Percentiles rank a stretch among this genome's conserved stretches.
Evolutionary conservation across 2,797 vertebrate genomes (phyloP).

Genomic region (Denticeps clupeoides): DNA sequence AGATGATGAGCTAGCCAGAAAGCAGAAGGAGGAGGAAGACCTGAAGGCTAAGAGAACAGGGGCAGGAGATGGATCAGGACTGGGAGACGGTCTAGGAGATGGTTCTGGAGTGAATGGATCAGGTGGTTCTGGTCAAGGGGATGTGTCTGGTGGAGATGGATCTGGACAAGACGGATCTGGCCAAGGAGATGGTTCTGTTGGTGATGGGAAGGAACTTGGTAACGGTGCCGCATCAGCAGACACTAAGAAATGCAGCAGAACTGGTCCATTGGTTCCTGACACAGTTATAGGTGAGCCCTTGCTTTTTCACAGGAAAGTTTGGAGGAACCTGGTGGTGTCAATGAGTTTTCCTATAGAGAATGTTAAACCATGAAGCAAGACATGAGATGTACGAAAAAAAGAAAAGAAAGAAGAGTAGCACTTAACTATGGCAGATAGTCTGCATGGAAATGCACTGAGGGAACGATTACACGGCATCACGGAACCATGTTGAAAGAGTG

Average conservation of each 20-base stretch:
- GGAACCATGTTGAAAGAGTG: background rate
- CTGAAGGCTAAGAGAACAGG: slow-evolving; percentile 20
- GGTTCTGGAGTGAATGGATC: slow-evolving; percentile 4
- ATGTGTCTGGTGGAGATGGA: slow-evolving; percentile 7
- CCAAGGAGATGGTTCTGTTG: slow-evolving; percentile 14
- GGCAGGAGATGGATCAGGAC: background rate
- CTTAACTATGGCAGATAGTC: too few species aligned
- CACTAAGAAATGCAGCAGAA: slow-evolving; percentile 35
- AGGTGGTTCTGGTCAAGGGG: slow-evolving; percentile 16
- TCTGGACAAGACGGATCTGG: slow-evolving; percentile 6
- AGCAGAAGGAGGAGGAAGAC: slow-evolving; percentile 30
- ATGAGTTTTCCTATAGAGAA: too few species aligned
- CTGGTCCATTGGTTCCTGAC: slow-evolving; percentile 37
- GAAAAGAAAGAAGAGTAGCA: too few species aligned
- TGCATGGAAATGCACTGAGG: too few species aligned
- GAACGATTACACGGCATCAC: too few species aligned
- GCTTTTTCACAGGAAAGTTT: too few species aligned
- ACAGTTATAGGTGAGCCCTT: slow-evolving; percentile 37
- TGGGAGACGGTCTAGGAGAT: slow-evolving; percentile 7
- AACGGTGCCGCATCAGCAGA: too few species aligned
- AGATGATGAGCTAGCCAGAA: slow-evolving; percentile 25
- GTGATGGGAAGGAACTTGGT: slow-evolving; percentile 11
- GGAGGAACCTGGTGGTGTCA: too few species aligned
- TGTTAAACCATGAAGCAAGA: too few species aligned
- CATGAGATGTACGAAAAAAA: too few species aligned